Percentiles rank a stretch among this genome's conserved stretches.
Evolutionary conservation across 2,113 vertebrate genomes (phyloP).

Genomic region (Periophthalmus modestus): DNA sequence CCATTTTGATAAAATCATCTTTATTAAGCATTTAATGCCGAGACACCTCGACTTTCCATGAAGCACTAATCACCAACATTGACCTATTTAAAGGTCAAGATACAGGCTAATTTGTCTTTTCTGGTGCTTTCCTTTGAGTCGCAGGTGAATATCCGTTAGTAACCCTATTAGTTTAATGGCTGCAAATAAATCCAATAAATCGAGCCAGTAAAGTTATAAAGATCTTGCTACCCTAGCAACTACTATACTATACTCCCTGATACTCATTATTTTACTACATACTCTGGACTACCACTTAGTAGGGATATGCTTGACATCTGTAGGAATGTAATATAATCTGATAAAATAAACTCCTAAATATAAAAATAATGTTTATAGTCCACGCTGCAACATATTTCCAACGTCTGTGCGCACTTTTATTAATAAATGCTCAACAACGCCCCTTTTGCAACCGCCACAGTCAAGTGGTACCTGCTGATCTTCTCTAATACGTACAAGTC

Average conservation of each 20-base stretch:
- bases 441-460: neutral
- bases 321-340: neutral
- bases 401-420: slow-evolving; percentile 1
- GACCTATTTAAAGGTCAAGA: neutral
- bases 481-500: neutral
- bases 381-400: neutral
- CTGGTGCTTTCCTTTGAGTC: no score
- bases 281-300: no score
- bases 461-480: neutral
- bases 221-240: no score
- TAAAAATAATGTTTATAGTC: neutral
- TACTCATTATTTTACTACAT: no score
- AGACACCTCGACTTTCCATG: no score
- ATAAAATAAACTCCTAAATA: neutral
- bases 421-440: slow-evolving; percentile 7
- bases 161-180: neutral
- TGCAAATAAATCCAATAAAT: neutral
- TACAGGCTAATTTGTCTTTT: no score
- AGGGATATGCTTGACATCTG: no score
- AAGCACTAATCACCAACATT: neutral
- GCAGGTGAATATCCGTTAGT: neutral
- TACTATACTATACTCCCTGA: no score
- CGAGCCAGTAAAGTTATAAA: no score
- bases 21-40: no score
- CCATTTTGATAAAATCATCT: neutral